Base-by-base conservation (phyloP, 1,140 invertebrate genomes). In the Leptoteleia sp. region DNA sequence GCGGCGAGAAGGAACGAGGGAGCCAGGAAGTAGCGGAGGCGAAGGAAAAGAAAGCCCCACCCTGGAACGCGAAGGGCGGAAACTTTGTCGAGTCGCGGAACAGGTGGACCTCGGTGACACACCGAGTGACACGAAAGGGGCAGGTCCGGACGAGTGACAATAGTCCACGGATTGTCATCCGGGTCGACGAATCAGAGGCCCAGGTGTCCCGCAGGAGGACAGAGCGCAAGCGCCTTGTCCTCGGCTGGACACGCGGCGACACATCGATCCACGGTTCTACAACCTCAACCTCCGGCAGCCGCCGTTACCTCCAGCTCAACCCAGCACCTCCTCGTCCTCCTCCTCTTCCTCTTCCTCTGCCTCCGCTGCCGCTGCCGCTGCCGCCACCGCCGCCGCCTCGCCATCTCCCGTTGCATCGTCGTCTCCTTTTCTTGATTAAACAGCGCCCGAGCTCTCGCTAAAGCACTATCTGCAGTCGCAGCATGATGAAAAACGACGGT, bases 241-340 rank as follows among this genome's bases (percentile, higher is more conserved):
- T 83, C 81, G 52, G 73, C 83, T 87, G 85, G 87, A 87, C 87
- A 85, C 83, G 80, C 81, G 84, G 82, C 85, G 87, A 87, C 86
- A 88, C 85, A 88, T 88, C 85, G 86, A 88, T 88, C 86, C 85
- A 82, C 65, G 80, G 80, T 84, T 85, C 84, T 84, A 83, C 83
- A 83, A 84, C 82, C 86, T 84, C 82, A 79, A 67, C 78, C 80
- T 80, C 50, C 70, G 71, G 37, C 57, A 68, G 37, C 54, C 57
- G 57, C 71, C 59, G 54, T 71, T 79, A 75, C 70, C 59, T 64
- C 65, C 76, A 27, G 42, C 64, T 62, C 48, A 57, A 55, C 37
- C 50, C 38, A 43, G 68, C 48, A 35, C 50, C 57, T 64, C 57
- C 42, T 71, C 73, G 59, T 64, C 45, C 70, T 16, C 42, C 43